A percentile compares a stretch with the other conserved stretches of the same genome.
Conservation (phyloP, 2,888 invertebrate species). For the Tenthredo mesomela region DNA sequence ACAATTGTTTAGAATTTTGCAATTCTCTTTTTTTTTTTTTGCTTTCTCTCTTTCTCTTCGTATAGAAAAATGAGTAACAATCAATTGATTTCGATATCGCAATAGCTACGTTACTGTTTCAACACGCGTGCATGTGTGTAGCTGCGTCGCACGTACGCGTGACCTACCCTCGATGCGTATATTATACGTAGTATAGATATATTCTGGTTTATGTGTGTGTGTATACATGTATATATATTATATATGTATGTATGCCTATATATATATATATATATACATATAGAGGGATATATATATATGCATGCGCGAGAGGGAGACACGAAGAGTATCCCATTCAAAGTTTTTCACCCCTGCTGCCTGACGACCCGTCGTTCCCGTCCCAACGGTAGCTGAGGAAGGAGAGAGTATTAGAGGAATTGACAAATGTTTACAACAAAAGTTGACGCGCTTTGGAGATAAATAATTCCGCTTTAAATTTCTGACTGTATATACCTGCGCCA, state of each 20-base stretch:
- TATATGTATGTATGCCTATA: neutral
- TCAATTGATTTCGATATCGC: neutral
- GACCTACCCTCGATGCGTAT: constrained; percentile 3
- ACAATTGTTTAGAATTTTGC: neutral
- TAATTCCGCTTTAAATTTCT: neutral
- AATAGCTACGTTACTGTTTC: neutral
- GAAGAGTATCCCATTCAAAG: constrained; percentile 46
- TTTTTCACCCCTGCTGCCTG: constrained; percentile 35
- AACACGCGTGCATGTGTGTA: neutral
- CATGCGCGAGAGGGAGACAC: constrained; percentile 8
- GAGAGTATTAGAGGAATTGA: constrained; percentile 41
- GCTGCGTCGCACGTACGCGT: constrained; percentile 10
- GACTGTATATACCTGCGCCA: neutral
- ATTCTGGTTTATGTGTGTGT: neutral
- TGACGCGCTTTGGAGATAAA: neutral
- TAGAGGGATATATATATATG: neutral
- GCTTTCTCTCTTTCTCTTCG: neutral
- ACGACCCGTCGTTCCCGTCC: neutral
- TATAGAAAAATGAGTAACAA: neutral
- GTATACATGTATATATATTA: neutral
- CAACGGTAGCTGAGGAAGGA: neutral
- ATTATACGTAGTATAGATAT: neutral
- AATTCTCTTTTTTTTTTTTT: neutral
- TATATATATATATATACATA: neutral
- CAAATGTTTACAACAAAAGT: constrained; percentile 47